Evolutionary conservation across 2,888 invertebrate genomes (phyloP).

Genomic region (Junonia oenone): DNA sequence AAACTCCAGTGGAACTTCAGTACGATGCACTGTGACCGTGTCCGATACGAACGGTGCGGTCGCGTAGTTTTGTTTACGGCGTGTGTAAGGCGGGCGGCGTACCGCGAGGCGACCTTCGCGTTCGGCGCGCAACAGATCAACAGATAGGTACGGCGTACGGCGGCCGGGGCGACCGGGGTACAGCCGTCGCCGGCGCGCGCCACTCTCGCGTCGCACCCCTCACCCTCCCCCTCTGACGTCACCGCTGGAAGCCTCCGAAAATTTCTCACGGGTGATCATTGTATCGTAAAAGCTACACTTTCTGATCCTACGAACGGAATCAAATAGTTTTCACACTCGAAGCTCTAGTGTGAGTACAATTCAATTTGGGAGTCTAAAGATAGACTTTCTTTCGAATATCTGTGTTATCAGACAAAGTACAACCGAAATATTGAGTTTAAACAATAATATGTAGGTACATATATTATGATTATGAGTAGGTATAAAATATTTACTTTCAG

Average conservation of each 20-base stretch:
- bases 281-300: slow-evolving; percentile 50
- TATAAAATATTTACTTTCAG: too few species aligned
- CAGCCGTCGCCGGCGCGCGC: slow-evolving; percentile 36
- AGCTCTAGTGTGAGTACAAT: neutral
- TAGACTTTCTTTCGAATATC: neutral
- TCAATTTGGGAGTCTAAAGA: neutral
- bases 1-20: slow-evolving; percentile 29
- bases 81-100: slow-evolving; percentile 49
- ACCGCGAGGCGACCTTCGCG: slow-evolving; percentile 58
- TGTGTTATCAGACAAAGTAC: too few species aligned
- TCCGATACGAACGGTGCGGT: neutral
- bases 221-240: slow-evolving; percentile 63
- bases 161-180: slow-evolving; percentile 37
- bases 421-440: too few species aligned
- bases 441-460: too few species aligned
- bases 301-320: slow-evolving; percentile 34
- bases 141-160: slow-evolving; percentile 45
- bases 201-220: slow-evolving; percentile 31
- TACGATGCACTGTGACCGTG: neutral
- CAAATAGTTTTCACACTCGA: neutral
- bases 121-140: slow-evolving; percentile 70
- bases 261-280: slow-evolving; percentile 49
- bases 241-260: slow-evolving; percentile 61
- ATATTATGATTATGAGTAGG: too few species aligned
- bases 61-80: slow-evolving; percentile 59